Conservation (phyloP, 2,888 invertebrate genomes). For the Drosophila fungiperda region DNA sequence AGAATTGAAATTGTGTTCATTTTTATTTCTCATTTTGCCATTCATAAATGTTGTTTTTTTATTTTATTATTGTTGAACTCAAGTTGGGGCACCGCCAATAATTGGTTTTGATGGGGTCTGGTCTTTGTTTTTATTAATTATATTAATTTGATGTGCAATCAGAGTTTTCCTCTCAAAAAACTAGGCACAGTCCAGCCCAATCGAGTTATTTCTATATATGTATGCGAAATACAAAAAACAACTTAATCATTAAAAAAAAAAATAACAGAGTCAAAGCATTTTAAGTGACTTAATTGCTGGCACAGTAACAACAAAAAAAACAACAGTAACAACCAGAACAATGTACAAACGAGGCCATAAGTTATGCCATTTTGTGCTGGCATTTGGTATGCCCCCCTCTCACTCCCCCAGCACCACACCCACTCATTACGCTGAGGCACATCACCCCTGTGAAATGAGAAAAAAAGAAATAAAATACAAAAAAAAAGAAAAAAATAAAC, state of each 20-base stretch:
- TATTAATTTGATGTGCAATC: conserved; percentile 69
- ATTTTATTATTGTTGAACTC: conserved; percentile 24
- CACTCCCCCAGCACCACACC: background rate
- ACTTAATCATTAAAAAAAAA: conserved; percentile 59
- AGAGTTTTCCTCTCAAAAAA: conserved; percentile 38
- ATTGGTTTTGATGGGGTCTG: conserved; percentile 57
- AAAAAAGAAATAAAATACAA: conserved; percentile 30
- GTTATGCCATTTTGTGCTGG: conserved; percentile 73
- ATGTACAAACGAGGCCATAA: conserved; percentile 65
- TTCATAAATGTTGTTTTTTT: conserved; percentile 18
- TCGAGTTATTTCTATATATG: conserved; percentile 25
- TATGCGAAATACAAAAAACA: conserved; percentile 26
- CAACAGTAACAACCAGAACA: conserved; percentile 20
- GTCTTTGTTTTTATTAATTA: conserved; percentile 63
- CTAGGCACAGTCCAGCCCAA: conserved; percentile 25
- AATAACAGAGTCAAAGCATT: conserved; percentile 60
- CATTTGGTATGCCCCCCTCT: conserved; percentile 22
- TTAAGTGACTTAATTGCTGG: conserved; percentile 67
- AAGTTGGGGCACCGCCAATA: conserved; percentile 40
- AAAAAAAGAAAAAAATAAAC: conserved; percentile 28
- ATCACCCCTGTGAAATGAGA: conserved; percentile 17
- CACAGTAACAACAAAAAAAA: conserved; percentile 15
- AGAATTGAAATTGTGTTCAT: conserved; percentile 66
- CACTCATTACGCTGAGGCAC: background rate
- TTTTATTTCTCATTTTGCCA: conserved; percentile 11